phyloP scores from a whole-genome alignment of 2,113 vertebrate species.

The Maccullochella peelii region DNA sequence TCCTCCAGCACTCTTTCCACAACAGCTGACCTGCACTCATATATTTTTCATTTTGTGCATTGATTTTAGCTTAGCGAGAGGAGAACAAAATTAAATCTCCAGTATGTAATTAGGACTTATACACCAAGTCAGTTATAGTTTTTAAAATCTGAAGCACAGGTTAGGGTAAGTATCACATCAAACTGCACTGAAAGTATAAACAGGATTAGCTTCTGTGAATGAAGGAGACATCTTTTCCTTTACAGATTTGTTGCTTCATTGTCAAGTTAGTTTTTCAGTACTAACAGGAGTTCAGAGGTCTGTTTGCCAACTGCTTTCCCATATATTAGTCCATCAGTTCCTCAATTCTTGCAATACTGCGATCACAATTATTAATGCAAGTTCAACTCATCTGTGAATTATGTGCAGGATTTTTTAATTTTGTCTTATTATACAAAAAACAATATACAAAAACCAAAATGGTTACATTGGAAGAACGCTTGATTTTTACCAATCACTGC shows the following conservation, averaged over 20 bases:
- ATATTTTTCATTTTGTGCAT: neutral
- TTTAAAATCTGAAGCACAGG: neutral
- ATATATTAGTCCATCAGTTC: neutral
- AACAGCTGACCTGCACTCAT: neutral
- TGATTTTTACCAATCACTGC: neutral
- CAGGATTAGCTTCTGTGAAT: neutral
- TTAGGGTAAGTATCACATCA: no score
- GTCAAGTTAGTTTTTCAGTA: neutral
- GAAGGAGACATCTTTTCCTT: neutral
- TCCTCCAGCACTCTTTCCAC: slow-evolving; percentile 47
- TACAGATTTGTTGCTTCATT: neutral
- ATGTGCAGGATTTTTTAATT: neutral
- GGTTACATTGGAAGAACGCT: neutral
- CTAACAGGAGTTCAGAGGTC: no score
- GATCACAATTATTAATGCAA: neutral
- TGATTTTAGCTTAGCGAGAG: neutral
- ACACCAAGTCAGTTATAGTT: neutral
- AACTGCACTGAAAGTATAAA: neutral
- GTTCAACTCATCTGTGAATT: neutral
- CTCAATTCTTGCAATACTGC: neutral
- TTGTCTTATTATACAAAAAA: neutral
- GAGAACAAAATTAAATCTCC: neutral
- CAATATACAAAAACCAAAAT: neutral
- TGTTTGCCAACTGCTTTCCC: neutral
- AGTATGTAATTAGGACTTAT: neutral